phyloP scores from a whole-genome alignment of 2,888 invertebrate genomes.

The Pedicia rivosa region DNA sequence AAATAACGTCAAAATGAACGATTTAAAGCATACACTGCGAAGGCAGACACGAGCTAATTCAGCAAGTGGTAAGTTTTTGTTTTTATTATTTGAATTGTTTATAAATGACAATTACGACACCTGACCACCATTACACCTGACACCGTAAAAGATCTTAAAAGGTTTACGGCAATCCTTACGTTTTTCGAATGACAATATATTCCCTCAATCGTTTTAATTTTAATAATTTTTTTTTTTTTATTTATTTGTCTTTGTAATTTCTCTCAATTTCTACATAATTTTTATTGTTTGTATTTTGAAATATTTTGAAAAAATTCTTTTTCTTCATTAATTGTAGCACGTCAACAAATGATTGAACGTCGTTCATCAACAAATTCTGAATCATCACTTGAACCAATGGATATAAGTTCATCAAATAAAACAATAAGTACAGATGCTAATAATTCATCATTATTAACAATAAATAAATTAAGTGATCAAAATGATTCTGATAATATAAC shows the following conservation, averaged over 20 bases:
- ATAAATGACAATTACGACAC: no score
- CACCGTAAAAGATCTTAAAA: no score
- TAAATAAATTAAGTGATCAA: slow-evolving; percentile 6
- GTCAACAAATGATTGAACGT: slow-evolving; percentile 21
- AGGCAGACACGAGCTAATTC: background rate
- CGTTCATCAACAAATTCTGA: slow-evolving; percentile 26
- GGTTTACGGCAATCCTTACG: no score
- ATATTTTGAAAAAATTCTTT: background rate
- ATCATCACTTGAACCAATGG: slow-evolving; percentile 29
- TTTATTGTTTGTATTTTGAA: background rate
- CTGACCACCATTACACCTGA: no score
- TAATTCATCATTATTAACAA: slow-evolving; percentile 6
- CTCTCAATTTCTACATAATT: background rate
- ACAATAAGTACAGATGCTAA: slow-evolving; percentile 9
- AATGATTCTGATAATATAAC: slow-evolving; percentile 6
- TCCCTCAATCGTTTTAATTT: no score
- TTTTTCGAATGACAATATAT: no score
- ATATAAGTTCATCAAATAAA: slow-evolving; percentile 26
- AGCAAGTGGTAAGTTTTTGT: background rate
- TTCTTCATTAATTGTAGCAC: no score
- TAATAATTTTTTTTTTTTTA: background rate
- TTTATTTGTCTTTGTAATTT: background rate
- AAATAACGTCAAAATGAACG: background rate
- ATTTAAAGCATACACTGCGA: background rate
- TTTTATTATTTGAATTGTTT: no score